Conservation (phyloP, 2,113 vertebrate genomes). For the Lipotes vexillifer region DNA sequence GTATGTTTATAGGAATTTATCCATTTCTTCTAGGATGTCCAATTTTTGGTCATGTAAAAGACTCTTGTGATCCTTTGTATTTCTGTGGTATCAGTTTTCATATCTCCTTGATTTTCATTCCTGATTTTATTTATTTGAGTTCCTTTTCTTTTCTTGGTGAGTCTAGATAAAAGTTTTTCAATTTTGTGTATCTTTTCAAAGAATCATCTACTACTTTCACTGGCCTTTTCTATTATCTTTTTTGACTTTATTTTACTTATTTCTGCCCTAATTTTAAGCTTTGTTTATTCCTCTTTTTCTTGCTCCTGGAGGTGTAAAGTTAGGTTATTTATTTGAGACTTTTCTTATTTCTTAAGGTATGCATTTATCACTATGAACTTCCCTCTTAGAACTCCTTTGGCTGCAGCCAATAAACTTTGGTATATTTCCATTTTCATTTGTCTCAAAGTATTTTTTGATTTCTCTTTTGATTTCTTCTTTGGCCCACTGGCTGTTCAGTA, state of each 20-base stretch:
- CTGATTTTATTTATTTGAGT: not conserved
- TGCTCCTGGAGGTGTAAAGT: not conserved
- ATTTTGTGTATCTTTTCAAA: not conserved
- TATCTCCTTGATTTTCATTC: not conserved
- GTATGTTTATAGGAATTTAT: not conserved
- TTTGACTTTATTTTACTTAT: not conserved
- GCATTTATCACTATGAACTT: not conserved
- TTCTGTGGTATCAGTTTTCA: not conserved
- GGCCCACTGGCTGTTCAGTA: not conserved
- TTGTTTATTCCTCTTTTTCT: not conserved
- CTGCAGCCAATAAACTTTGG: not conserved
- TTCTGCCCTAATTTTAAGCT: not conserved
- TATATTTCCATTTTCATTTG: not conserved
- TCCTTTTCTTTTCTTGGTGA: not conserved
- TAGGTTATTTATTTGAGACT: not conserved
- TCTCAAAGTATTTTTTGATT: not conserved
- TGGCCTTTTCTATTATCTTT: not conserved
- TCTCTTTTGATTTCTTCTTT: not conserved
- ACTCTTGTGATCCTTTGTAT: not conserved
- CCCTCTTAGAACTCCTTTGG: not conserved
- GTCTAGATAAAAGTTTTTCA: not conserved
- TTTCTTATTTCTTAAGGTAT: not conserved
- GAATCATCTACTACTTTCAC: not conserved
- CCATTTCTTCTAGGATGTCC: not conserved
- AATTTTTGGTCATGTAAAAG: not conserved